phyloP scores from a whole-genome alignment of 2,888 invertebrate genomes.

The Leptopilina myrica region DNA sequence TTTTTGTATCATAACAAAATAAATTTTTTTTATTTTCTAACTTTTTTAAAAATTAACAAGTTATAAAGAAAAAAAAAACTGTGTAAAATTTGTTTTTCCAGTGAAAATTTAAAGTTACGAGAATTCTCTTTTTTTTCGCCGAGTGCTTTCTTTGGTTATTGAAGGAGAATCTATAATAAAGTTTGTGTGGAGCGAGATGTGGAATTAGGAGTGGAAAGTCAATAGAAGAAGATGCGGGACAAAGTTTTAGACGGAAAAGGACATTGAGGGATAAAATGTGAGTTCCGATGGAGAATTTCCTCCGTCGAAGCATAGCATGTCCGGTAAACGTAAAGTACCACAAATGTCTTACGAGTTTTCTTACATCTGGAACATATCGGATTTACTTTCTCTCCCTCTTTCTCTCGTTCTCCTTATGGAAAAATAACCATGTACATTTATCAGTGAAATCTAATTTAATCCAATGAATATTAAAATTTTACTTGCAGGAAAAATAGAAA shows the following conservation, averaged over 20 bases:
- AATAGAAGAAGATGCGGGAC: slow-evolving; percentile 11
- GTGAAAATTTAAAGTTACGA: too few relatives aligned
- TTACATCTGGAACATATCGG: slow-evolving; percentile 49
- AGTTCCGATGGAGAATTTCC: slow-evolving; percentile 46
- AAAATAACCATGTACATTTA: background rate
- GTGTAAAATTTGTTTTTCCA: too few relatives aligned
- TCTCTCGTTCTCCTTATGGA: slow-evolving; percentile 1
- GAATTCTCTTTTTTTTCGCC: background rate
- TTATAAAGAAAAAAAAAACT: too few relatives aligned
- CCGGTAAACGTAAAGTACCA: slow-evolving; percentile 45
- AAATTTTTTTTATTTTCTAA: background rate
- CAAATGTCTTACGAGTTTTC: slow-evolving; percentile 50
- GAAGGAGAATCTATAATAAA: background rate
- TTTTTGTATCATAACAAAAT: background rate
- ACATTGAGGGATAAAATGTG: slow-evolving; percentile 46
- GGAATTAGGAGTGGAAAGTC: slow-evolving; percentile 17
- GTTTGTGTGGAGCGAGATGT: slow-evolving; percentile 20
- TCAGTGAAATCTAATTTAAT: background rate
- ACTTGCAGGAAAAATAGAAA: too few relatives aligned
- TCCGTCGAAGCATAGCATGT: slow-evolving; percentile 46
- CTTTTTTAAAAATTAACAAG: background rate
- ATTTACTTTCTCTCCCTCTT: slow-evolving; percentile 13
- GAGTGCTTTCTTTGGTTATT: background rate
- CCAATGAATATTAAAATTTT: too few relatives aligned
- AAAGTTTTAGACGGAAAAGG: slow-evolving; percentile 43